Base-by-base conservation (phyloP, 2,113 vertebrate genomes). In the Cyphomyrus plagiostoma region DNA sequence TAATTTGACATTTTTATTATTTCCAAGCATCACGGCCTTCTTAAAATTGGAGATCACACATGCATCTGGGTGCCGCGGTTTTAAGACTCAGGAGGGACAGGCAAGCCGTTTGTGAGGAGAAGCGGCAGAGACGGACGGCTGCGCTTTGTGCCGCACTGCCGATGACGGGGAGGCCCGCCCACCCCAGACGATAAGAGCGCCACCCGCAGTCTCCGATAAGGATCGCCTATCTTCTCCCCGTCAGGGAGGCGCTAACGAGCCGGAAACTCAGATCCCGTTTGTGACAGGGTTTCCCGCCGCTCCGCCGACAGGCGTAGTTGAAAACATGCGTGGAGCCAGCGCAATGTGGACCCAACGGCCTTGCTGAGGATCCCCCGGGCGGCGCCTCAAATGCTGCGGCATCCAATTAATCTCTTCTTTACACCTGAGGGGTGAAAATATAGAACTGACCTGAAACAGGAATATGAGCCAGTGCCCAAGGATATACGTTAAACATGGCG, bases 91-190 rank as follows among this genome's bases (percentile, higher is more conserved):
- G 91, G 92, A 89, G 92, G 91, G 88, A 91, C 92, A 49, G 70
- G 1, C 35, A 90, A 89, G 91, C 89, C 92, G 90, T 92, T 92
- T 93, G 7, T 46, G 77, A 84, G 82, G 74, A 39, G 4, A 82
- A 53, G 23, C 91, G 91, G 91, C 93, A 92, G 88, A 58, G 11
- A 92, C 88, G 90, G 90, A 90, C 17, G 1, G 89, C 88, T 93
- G 92, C 92, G 91, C 92, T 92, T 92, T 93, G 93, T 94, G 90
- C 87, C 92, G 92, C 91, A 91, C 45, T 90, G 91, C 91, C 91
- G 91, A 15, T 39, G 70, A n/a, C 11, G 10, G 70, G 30, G 30
- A 77, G 15, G 5, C 15, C 26, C 30, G 4, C 26, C 70, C 35
- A 7, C 70, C 70, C 70, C 35, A 1, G 35, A 80, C 35, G 35